Percentiles rank a stretch among this genome's conserved stretches.
Evolutionary conservation across 2,797 vertebrate genomes (phyloP).

Genomic region (Anolis apletophallus): DNA sequence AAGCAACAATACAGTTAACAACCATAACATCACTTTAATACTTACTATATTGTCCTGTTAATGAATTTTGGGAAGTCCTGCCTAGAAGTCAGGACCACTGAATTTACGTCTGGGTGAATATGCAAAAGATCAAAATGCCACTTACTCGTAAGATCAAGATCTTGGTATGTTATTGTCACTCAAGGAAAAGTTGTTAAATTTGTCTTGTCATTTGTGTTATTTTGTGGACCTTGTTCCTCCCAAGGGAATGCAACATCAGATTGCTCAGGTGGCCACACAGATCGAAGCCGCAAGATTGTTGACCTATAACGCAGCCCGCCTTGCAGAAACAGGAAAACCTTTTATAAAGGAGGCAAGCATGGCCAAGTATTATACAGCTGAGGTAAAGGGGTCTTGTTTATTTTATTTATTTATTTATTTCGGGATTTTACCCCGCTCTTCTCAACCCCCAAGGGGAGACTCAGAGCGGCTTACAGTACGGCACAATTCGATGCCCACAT

Average conservation of each 20-base stretch:
- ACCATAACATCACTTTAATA: no score
- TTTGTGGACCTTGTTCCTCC: constrained; percentile 3
- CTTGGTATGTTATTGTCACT: not conserved
- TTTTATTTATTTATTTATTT: no score
- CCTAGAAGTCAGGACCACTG: not conserved
- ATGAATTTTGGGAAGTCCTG: not conserved
- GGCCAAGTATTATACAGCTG: constrained; percentile 93
- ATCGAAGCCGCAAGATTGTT: constrained; percentile 90
- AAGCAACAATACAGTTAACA: not conserved
- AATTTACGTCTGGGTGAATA: no score
- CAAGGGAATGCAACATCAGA: constrained; percentile 97
- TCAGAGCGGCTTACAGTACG: no score
- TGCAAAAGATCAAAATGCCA: not conserved
- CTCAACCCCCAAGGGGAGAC: no score
- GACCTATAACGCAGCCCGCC: constrained; percentile 92
- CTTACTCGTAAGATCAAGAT: not conserved
- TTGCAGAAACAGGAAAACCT: constrained; percentile 84
- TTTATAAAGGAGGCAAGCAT: constrained; percentile 97
- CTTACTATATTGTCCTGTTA: not conserved
- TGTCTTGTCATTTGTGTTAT: not conserved
- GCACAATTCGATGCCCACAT: no score
- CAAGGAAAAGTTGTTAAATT: not conserved
- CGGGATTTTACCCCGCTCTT: no score
- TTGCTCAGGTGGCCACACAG: constrained; percentile 92
- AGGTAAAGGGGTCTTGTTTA: constrained; percentile 80